Base-by-base conservation (phyloP, 2,888 invertebrate species). In the Eristalinus sepulchralis region DNA sequence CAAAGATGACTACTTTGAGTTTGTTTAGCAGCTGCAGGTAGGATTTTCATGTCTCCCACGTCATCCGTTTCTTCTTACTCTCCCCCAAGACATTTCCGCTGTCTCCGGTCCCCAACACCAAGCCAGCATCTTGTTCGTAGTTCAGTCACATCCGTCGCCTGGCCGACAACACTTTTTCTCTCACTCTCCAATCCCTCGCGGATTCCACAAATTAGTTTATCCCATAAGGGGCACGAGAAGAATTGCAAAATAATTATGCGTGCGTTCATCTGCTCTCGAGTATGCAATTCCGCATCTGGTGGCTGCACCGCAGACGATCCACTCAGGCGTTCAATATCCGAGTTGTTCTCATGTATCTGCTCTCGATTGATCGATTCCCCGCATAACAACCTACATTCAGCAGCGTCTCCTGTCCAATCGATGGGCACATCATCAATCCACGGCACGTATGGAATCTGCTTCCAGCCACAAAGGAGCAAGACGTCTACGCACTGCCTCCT, bases 191-290 rank as follows among this genome's bases (percentile, higher is more conserved):
- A 20, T 67, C 67, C 39, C 59, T 67, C 20, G 73, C 47, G 72
- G 77, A 85, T 85, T 85, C 82, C 68, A 47, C 17, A 85, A 81
- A 85, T 85, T 85, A 85, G 82, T 68, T 82, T 60, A 64, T 70
- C 22, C 81, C 85, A 70, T 85, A 82, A 82, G 77, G 63, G 85
- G 77, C 36, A 24, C 63, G 17, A 34, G 8, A 68, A 39, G 82
- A 77, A 82, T 85, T 73, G 85, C 63, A 22, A 77, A 73, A 82
- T 82, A 78, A 78, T 82, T 82, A 78, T 64, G 77, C 71, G 64
- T 64, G 77, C 71, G 64, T 64, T 73, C 78, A 33, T 33, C 24
- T 24, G 34, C 36, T 17, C 60, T 24, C 63, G 31, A 59, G 64
- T 64, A 79, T 70, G 55, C 71, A 75, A 83, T 75, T 79, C 70